A percentile compares a stretch with the other conserved stretches of the same genome.
These are phyloP conservation scores for Mystacides longicornis DNA, from an alignment of 2,888 invertebrate genomes.

Conservation along the genomic window DNA sequence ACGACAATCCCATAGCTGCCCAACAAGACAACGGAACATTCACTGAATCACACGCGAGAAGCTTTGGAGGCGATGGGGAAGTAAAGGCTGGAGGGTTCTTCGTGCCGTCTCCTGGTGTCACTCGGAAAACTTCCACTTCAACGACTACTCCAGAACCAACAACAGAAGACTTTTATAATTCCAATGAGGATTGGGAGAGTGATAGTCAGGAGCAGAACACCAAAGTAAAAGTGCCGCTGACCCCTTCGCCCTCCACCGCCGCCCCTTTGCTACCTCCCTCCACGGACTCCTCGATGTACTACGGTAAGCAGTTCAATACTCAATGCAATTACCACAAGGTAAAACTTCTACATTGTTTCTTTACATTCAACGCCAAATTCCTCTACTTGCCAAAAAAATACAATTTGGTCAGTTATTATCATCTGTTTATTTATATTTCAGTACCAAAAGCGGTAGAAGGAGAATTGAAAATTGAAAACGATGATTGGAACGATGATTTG, in stretches of 20 bases:
- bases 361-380: not conserved
- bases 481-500: constrained; percentile 53
- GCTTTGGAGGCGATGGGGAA: constrained; percentile 36
- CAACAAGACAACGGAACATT: constrained; percentile 45
- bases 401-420: not conserved
- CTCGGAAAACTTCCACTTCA: not conserved
- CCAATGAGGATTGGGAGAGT: constrained; percentile 26
- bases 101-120: constrained; percentile 18
- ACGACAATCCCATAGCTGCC: constrained; percentile 40
- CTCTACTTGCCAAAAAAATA: not conserved
- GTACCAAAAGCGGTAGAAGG: constrained; percentile 67
- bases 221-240: constrained; percentile 25
- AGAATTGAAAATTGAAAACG: constrained; percentile 57
- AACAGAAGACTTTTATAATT: not conserved
- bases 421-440: constrained; percentile 31
- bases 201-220: constrained; percentile 16
- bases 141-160: constrained; percentile 4
- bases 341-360: not conserved
- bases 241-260: constrained; percentile 34
- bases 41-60: constrained; percentile 47
- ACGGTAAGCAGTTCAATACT: too few species aligned
- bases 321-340: too few species aligned
- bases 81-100: constrained; percentile 32
- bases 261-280: constrained; percentile 33
- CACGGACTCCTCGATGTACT: constrained; percentile 47